Evolutionary conservation across 2,888 invertebrate species (phyloP), one percentile per base, ranked within the genome.

Genomic region (Rhyacophila evoluta): DNA sequence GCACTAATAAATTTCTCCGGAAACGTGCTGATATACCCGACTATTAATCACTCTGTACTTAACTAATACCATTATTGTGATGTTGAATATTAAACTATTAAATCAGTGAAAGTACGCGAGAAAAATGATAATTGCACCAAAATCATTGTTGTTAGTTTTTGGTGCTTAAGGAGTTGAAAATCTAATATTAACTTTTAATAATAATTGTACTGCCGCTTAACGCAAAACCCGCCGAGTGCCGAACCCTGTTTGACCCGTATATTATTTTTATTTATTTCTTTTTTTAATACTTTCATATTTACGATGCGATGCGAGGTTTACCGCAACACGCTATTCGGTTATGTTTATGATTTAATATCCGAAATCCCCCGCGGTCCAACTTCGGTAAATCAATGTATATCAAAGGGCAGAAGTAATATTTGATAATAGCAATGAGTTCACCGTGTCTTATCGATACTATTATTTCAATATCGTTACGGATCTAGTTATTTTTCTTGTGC

Each of bases 201-300:
- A 55, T 55, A 55, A 55, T 55, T 55, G 19, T 55, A 55, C 19
- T 55, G 55, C 55, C 55, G 55, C 55, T 55, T 55, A 19, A 19
- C 55, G 8, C 19, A 15, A 55, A n/a, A 19, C 55, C 55, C 55
- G 19, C 19, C 55, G 19, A 55, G 55, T 55, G 55, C 55, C 55
- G 55, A 55, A 10, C 55, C 55, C 25, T 19, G 19, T 55, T 55
- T 55, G 55, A 55, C 55, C 55, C 25, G 25, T 19, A 55, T 55
- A 0, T 55, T 4, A 4, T 33, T 33, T 55, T 55, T 33, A 19
- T 5, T 55, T 33, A 19, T 5, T 55, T 19, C 10, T 2, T 6
- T 55, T 10, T 55, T 55, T 8, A 10, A 8, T 55, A 8, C 2
- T 55, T 4, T 33, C 29, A 55, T 10, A 15, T 41, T 41, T 41